These are phyloP conservation scores for Scaptomyza graminum DNA, from an alignment of 1,140 invertebrate genomes.

Conservation along the genomic window DNA sequence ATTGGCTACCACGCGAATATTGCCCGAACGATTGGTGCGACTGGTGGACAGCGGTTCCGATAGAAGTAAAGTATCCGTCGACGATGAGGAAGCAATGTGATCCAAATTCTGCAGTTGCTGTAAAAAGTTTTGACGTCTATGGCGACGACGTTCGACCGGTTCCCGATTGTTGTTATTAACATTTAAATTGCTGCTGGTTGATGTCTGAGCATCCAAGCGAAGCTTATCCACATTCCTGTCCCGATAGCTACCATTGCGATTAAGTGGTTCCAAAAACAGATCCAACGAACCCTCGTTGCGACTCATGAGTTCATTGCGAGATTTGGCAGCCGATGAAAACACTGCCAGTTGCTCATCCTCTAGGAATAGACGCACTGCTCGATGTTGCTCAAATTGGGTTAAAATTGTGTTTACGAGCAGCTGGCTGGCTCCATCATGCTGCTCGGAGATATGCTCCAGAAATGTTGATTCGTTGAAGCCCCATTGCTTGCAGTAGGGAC, in stretches of 20 bases:
- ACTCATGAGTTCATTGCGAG: constrained; percentile 58
- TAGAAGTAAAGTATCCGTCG: constrained; percentile 19
- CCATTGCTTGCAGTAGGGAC: constrained; percentile 70
- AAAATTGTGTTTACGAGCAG: constrained; percentile 67
- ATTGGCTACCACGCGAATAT: constrained; percentile 11
- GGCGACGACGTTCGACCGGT: constrained; percentile 17
- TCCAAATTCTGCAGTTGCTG: constrained; percentile 1
- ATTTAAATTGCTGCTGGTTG: constrained; percentile 6
- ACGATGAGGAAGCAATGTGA: neutral
- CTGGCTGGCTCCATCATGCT: constrained; percentile 53
- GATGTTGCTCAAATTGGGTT: constrained; percentile 64
- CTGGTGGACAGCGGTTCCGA: constrained; percentile 31
- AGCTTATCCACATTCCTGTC: neutral
- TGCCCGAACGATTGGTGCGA: constrained; percentile 7
- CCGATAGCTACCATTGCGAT: constrained; percentile 66
- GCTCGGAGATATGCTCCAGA: constrained; percentile 57
- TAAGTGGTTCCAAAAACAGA: constrained; percentile 57
- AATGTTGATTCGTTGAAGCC: constrained; percentile 71
- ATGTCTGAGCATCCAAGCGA: neutral
- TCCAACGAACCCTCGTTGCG: constrained; percentile 42
- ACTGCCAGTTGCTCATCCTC: constrained; percentile 68
- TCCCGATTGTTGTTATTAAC: constrained; percentile 9
- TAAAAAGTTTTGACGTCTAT: constrained; percentile 14
- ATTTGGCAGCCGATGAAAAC: constrained; percentile 48
- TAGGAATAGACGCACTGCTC: constrained; percentile 63